These are phyloP conservation scores for Oophaga sylvatica DNA, from an alignment of 2,797 vertebrate species.

Conservation along the genomic window DNA sequence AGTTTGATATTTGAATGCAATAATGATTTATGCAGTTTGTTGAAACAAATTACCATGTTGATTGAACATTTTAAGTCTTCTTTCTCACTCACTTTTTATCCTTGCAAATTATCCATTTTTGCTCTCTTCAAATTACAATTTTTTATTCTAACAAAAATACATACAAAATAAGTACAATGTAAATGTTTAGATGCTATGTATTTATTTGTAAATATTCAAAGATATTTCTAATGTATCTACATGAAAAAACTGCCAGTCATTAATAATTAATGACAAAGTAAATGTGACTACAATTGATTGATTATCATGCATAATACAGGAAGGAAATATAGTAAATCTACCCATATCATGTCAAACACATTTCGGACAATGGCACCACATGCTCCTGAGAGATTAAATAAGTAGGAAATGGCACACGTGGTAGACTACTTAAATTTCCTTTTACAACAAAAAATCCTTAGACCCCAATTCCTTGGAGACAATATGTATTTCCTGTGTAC, in stretches of 20 bases:
- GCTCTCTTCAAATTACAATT: not conserved
- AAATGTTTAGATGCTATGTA: not conserved
- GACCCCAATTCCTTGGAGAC: slow-evolving; percentile 26
- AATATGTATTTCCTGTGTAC: slow-evolving; percentile 38
- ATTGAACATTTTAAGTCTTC: too few species aligned
- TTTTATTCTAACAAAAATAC: not conserved
- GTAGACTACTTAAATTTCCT: slow-evolving; percentile 35
- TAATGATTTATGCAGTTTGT: too few species aligned
- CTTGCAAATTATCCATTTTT: not conserved
- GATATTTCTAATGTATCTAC: not conserved
- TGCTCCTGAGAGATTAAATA: slow-evolving; percentile 15
- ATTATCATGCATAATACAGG: not conserved
- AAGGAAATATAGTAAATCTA: not conserved
- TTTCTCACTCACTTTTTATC: not conserved
- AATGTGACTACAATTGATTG: not conserved
- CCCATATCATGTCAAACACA: not conserved
- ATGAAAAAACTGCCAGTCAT: not conserved
- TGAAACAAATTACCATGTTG: too few species aligned
- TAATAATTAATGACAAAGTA: not conserved
- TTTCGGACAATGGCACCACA: slow-evolving; percentile 29
- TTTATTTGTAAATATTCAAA: not conserved
- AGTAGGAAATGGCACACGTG: slow-evolving; percentile 30
- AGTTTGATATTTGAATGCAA: too few species aligned
- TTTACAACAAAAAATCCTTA: slow-evolving; percentile 13
- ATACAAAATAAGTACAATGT: not conserved